Evolutionary conservation across 2,888 invertebrate genomes (phyloP), one percentile per base, ranked within the genome.

Genomic region (Hyppa rectilinea): DNA sequence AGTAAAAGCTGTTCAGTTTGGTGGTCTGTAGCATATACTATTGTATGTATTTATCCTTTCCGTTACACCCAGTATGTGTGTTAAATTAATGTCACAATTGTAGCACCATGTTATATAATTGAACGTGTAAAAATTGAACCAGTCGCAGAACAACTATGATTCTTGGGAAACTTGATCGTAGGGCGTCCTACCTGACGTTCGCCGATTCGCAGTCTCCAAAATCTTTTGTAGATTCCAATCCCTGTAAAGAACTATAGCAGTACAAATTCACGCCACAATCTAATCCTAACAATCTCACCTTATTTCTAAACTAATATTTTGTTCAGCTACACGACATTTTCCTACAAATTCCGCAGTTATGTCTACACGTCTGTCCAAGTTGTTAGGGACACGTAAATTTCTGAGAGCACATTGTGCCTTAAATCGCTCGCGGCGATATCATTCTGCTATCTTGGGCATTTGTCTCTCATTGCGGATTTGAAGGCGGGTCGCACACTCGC

Each of bases 381-480:
- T 75, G 74, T 69, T 71, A 65, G 50, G 26, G 20, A 61, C 70
- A 79, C 74, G 87, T 89, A 89, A 89, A 91, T 91, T 90, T 90
- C 85, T 85, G 83, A 84, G 84, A 76, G 67, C 83, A 80, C 85
- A 89, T 90, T 90, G 91, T 87, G 85, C 83, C 86, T 87, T 89
- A 92, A 90, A 91, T 92, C 89, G 88, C 87, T 87, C 91, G 84
- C 84, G 71, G 86, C 89, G 87, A 86, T 93, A 92, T 92, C 91
- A 91, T 89, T 90, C 86, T 84, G 81, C 85, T 92, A 92, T 92
- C 92, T 87, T 67, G 83, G 73, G 86, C 92, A 92, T 93, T 93
- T 92, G 93, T 93, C 92, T 90, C 90, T 86, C 87, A 88, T 87
- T 86, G 89, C 82, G 77, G 81, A 87, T 90, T 82, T 81, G 89